Evolutionary conservation across 2,797 vertebrate genomes (phyloP).

Genomic region (Microctenopoma stevenorrisi): DNA sequence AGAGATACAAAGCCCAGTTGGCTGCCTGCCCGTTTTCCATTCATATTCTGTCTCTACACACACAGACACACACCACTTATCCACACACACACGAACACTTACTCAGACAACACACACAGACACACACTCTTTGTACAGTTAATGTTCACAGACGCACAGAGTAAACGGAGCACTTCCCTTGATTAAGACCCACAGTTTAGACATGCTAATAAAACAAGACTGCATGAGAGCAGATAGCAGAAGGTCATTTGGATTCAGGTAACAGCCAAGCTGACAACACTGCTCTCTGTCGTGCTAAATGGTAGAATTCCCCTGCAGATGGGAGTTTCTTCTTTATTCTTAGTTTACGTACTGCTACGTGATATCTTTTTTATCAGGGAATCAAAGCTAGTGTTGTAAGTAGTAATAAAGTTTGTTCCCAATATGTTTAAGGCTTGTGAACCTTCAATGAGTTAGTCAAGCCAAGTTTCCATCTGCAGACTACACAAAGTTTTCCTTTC

Average conservation of each 20-base stretch:
- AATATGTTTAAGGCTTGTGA: background rate
- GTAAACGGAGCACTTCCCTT: conserved; percentile 55
- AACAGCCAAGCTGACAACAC: conserved; percentile 13
- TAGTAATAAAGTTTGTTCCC: background rate
- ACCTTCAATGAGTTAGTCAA: background rate
- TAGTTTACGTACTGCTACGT: background rate
- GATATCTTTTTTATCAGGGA: background rate
- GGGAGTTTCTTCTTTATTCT: background rate
- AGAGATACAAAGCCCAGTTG: conserved; percentile 58
- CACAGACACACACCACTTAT: conserved; percentile 34
- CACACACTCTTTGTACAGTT: background rate
- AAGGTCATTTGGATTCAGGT: conserved; percentile 36
- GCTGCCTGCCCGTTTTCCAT: conserved; percentile 69
- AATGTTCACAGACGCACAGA: conserved; percentile 28
- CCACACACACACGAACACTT: conserved; percentile 18
- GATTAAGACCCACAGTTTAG: conserved; percentile 52
- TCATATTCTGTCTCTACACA: conserved; percentile 59
- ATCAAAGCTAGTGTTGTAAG: background rate
- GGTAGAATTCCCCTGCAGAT: background rate
- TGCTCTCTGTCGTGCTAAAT: background rate
- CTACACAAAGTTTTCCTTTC: too few species aligned
- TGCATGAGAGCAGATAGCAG: conserved; percentile 22
- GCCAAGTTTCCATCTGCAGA: background rate
- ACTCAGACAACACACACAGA: conserved; percentile 28
- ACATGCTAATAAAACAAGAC: conserved; percentile 56